phyloP scores from a whole-genome alignment of 2,797 vertebrate species.

The Gambelia wislizenii region DNA sequence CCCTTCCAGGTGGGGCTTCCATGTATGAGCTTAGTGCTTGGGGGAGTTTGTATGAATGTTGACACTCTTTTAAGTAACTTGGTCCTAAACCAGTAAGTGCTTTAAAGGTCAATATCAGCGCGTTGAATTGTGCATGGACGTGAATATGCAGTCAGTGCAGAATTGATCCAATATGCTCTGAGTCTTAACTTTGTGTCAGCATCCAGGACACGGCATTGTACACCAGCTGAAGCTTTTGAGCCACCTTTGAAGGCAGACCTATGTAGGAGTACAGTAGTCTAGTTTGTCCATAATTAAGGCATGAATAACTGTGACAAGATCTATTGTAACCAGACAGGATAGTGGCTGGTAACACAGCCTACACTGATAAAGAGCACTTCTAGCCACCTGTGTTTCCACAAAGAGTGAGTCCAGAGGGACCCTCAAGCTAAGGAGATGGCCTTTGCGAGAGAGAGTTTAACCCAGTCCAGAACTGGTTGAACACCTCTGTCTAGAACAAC shows the following conservation, averaged over 20 bases:
- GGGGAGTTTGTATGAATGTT: background rate
- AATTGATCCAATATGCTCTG: background rate
- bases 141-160: background rate
- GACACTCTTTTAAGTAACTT: background rate
- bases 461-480: background rate
- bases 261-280: background rate
- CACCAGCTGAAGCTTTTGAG: background rate
- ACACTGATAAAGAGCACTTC: background rate
- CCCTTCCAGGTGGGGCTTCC: background rate
- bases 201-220: background rate
- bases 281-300: background rate
- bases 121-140: too few species aligned
- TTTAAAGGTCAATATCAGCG: background rate
- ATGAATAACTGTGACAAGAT: background rate
- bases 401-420: background rate
- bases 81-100: background rate
- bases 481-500: background rate
- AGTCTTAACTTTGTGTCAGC: background rate
- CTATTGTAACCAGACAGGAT: background rate
- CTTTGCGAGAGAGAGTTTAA: background rate
- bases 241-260: background rate
- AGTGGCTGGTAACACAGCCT: too few species aligned
- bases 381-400: background rate
- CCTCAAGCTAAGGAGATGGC: background rate
- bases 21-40: background rate